Conservation (phyloP, 1,140 invertebrate species). For the Holotrichia oblita region DNA sequence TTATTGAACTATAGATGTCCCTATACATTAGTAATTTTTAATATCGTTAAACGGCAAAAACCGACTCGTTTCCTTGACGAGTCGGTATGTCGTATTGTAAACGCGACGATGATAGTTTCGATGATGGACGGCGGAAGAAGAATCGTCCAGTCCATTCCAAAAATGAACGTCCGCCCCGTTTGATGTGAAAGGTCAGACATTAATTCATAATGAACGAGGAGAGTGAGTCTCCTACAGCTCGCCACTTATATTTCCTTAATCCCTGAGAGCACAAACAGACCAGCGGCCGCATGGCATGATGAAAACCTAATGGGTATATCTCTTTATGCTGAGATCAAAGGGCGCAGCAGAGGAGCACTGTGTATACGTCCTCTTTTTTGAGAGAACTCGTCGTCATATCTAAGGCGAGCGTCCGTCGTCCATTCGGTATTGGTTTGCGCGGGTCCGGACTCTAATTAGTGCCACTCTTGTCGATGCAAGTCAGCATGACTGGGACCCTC, state of each 20-base stretch:
- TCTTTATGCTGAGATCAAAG: slow-evolving; percentile 62
- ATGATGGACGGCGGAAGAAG: slow-evolving; percentile 28
- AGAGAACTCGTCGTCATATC: slow-evolving; percentile 56
- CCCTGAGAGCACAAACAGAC: slow-evolving; percentile 60
- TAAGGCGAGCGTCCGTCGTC: slow-evolving; percentile 48
- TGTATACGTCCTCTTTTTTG: slow-evolving; percentile 57
- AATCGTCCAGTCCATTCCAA: slow-evolving; percentile 54
- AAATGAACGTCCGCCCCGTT: slow-evolving; percentile 60
- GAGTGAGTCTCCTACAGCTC: slow-evolving; percentile 57
- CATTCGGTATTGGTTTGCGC: slow-evolving; percentile 46
- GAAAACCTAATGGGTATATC: slow-evolving; percentile 63
- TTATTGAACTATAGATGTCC: too few species aligned
- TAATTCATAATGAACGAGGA: slow-evolving; percentile 62
- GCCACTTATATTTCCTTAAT: slow-evolving; percentile 63
- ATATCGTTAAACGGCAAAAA: slow-evolving; percentile 6
- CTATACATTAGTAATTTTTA: slow-evolving; percentile 13
- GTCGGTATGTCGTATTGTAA: slow-evolving; percentile 36
- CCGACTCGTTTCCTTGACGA: too few species aligned
- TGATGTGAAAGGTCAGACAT: slow-evolving; percentile 62
- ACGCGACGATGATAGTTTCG: slow-evolving; percentile 17
- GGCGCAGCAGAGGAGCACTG: slow-evolving; percentile 46
- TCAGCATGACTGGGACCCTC: slow-evolving; percentile 46
- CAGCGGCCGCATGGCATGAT: slow-evolving; percentile 59
- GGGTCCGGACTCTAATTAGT: slow-evolving; percentile 54
- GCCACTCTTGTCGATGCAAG: slow-evolving; percentile 49